Evolutionary conservation across 1,140 invertebrate genomes (phyloP), one percentile per base, ranked within the genome.

Genomic region (Apolygus lucorum): DNA sequence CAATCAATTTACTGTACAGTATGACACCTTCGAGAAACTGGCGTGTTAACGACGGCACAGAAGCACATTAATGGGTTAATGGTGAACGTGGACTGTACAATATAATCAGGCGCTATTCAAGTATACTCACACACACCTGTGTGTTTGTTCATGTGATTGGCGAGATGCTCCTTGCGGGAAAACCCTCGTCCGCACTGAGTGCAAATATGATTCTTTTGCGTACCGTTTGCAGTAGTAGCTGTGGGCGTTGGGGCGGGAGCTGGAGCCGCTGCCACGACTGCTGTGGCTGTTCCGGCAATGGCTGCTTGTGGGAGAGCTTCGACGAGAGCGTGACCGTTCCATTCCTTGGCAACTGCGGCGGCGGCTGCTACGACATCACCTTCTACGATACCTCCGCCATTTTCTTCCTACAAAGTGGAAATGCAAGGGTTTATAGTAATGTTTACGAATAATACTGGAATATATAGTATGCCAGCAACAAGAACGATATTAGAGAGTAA

Each of bases 121-220:
- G n/a, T n/a, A n/a, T n/a, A n/a, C n/a, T n/a, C n/a, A 49, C 14
- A 28, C 62, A 28, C 27, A 72, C 72, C 87, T 22, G 87, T 89
- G 74, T 90, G 88, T 76, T 87, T 87, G 70, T 86, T 78, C 66
- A 86, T 82, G 74, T 87, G 85, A 75, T 86, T 86, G 14, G 85
- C 83, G 81, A 87, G 83, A 72, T 86, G 85, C 72, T 85, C 85
- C 74, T 88, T 88, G 25, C 86, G 80, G 0, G 86, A 87, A 76
- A 90, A 90, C 1, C 84, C 84, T 76, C 89, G 89, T 0, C 84
- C 83, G 76, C 88, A 90, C 74, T 84, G 86, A 63, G 82, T 78
- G 75, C 86, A 88, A 63, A 63, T 26, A 25, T 25, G 42, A 70
- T 11, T 28, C 21, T 65, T 28, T 63, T 54, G 70, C 70, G n/a